phyloP scores from a whole-genome alignment of 2,888 invertebrate genomes.

The Tetragonula carbonaria region DNA sequence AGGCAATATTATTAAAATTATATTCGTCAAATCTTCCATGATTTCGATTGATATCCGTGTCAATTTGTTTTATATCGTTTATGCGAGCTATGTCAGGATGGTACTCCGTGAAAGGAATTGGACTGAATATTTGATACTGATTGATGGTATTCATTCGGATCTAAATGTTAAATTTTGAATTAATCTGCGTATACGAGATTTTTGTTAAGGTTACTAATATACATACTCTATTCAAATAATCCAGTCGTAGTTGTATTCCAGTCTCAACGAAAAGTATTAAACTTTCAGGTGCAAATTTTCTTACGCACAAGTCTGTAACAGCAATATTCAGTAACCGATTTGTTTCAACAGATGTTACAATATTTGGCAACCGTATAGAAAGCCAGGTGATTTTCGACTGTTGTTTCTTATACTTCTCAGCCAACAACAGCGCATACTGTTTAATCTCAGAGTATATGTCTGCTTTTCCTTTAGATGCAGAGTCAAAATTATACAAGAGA shows the following conservation, averaged over 20 bases:
- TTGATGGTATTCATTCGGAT: constrained; percentile 97
- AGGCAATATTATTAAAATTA: constrained; percentile 90
- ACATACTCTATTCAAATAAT: constrained; percentile 94
- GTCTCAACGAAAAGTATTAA: constrained; percentile 89
- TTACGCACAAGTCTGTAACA: constrained; percentile 88
- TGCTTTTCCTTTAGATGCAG: constrained; percentile 87
- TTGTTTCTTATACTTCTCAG: constrained; percentile 88
- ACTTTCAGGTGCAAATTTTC: constrained; percentile 90
- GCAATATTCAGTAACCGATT: constrained; percentile 84
- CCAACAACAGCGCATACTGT: constrained; percentile 86
- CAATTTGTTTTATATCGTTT: constrained; percentile 82
- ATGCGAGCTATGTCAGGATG: constrained; percentile 88
- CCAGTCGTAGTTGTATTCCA: constrained; percentile 89
- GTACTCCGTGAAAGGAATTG: constrained; percentile 96
- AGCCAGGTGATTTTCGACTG: constrained; percentile 89
- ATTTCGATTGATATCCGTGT: constrained; percentile 89
- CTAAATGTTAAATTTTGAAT: constrained; percentile 82
- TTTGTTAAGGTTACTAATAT: neutral
- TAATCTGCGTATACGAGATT: neutral
- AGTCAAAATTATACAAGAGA: constrained; percentile 88
- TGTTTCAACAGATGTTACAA: constrained; percentile 69
- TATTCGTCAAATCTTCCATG: constrained; percentile 92
- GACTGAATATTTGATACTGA: constrained; percentile 95
- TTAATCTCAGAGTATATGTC: constrained; percentile 88
- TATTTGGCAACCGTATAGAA: constrained; percentile 87